A percentile compares a stretch with the other conserved stretches of the same genome.
Conservation (phyloP, 1,140 invertebrate species). For the Apis dorsata region DNA sequence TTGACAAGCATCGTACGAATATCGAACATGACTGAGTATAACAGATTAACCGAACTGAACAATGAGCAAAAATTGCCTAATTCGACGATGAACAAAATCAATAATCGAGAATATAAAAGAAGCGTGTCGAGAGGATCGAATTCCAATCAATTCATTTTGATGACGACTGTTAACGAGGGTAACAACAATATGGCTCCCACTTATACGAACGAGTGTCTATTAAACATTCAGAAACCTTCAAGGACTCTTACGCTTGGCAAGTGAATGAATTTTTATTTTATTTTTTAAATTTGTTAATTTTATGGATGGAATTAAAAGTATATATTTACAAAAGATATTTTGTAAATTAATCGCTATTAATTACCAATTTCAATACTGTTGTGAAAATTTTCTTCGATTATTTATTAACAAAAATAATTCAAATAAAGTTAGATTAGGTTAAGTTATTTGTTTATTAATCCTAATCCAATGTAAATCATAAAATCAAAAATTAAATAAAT, state of each 20-base stretch:
- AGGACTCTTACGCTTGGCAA: constrained; percentile 69
- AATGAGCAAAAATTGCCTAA: neutral
- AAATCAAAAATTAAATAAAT: no score
- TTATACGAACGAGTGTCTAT: constrained; percentile 50
- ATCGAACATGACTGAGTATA: constrained; percentile 25
- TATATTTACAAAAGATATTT: no score
- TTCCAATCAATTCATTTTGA: constrained; percentile 75
- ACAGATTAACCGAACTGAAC: neutral
- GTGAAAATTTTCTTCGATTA: no score
- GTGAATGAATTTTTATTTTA: neutral
- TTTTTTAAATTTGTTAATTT: neutral
- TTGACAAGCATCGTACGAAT: constrained; percentile 22
- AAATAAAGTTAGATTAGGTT: no score
- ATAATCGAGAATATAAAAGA: constrained; percentile 41
- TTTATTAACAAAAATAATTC: no score
- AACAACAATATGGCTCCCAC: constrained; percentile 60
- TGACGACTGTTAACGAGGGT: constrained; percentile 72
- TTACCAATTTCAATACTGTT: no score
- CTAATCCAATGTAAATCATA: no score
- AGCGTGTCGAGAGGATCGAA: constrained; percentile 67
- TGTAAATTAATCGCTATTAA: no score
- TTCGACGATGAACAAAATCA: neutral
- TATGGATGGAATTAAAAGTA: neutral
- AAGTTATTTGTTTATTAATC: no score
- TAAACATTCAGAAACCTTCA: constrained; percentile 47